phyloP scores from a whole-genome alignment of 1,140 invertebrate genomes.

The Ips typographus region DNA sequence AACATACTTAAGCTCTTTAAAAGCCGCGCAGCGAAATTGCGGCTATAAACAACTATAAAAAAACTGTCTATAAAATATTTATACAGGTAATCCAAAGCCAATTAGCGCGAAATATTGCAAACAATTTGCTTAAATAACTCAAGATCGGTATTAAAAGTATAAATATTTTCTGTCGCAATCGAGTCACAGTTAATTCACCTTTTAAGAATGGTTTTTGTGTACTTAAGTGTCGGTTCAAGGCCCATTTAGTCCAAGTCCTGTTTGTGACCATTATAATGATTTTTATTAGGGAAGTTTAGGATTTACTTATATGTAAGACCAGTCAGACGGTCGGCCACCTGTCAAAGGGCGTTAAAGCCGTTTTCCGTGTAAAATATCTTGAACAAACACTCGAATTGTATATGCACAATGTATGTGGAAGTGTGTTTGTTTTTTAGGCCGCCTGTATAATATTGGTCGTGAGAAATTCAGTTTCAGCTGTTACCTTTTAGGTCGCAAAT shows the following conservation, averaged over 20 bases:
- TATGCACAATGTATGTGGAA: conserved; percentile 25
- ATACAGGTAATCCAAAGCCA: conserved; percentile 34
- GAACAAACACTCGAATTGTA: conserved; percentile 27
- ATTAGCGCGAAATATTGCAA: conserved; percentile 32
- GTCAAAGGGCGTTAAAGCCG: conserved; percentile 32
- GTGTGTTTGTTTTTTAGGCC: conserved; percentile 28
- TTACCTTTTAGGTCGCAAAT: too few relatives aligned
- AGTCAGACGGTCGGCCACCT: conserved; percentile 25
- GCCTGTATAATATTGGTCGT: conserved; percentile 20
- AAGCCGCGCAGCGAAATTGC: conserved; percentile 23
- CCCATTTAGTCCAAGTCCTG: neutral
- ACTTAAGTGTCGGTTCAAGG: too few relatives aligned
- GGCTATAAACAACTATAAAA: conserved; percentile 31
- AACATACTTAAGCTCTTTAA: conserved; percentile 35
- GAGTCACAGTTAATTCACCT: conserved; percentile 10
- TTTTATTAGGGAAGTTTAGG: neutral
- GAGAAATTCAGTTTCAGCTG: conserved; percentile 19
- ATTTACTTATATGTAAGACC: neutral
- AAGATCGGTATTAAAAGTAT: conserved; percentile 9
- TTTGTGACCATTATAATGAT: too few relatives aligned
- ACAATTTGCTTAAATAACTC: conserved; percentile 26
- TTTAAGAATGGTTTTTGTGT: neutral
- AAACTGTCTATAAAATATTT: conserved; percentile 35
- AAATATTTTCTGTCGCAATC: conserved; percentile 7
- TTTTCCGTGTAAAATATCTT: conserved; percentile 35